These are phyloP conservation scores for Smithornis capensis DNA, from an alignment of 2,113 vertebrate species.

Conservation along the genomic window DNA sequence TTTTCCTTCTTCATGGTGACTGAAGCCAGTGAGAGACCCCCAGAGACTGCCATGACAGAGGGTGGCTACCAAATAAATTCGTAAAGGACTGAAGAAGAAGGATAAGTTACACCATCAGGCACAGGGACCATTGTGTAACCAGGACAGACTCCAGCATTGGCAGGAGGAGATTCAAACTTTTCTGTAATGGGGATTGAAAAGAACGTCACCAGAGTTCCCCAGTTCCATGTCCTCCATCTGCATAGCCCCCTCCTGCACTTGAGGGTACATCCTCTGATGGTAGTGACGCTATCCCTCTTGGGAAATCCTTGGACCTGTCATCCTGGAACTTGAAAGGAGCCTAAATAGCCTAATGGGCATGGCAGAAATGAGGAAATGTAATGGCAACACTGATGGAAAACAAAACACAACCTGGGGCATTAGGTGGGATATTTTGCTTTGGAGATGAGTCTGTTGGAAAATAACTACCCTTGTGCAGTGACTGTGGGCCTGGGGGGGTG, in stretches of 20 bases:
- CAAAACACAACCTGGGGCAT: not conserved
- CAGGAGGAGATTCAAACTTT: not conserved
- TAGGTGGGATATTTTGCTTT: not conserved
- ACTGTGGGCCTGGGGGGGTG: not conserved
- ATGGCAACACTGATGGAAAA: not conserved
- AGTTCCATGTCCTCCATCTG: not conserved
- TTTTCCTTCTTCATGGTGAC: not conserved
- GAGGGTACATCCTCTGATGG: not conserved
- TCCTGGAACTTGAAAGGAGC: not conserved
- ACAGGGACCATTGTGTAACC: not conserved
- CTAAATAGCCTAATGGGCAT: not conserved
- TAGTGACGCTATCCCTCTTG: not conserved
- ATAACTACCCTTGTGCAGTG: not conserved
- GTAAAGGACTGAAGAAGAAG: not conserved
- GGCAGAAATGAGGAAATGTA: not conserved
- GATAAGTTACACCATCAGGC: not conserved
- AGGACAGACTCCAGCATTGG: not conserved
- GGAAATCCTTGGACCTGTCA: not conserved
- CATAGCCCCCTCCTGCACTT: not conserved
- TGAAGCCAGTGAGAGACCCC: not conserved
- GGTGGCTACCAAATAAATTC: not conserved
- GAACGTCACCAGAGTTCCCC: not conserved
- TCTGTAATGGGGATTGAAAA: not conserved
- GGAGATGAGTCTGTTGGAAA: not conserved
- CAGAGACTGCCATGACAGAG: not conserved